Base-by-base conservation (phyloP, 2,888 invertebrate species). In the Tetanocera ferruginea region DNA sequence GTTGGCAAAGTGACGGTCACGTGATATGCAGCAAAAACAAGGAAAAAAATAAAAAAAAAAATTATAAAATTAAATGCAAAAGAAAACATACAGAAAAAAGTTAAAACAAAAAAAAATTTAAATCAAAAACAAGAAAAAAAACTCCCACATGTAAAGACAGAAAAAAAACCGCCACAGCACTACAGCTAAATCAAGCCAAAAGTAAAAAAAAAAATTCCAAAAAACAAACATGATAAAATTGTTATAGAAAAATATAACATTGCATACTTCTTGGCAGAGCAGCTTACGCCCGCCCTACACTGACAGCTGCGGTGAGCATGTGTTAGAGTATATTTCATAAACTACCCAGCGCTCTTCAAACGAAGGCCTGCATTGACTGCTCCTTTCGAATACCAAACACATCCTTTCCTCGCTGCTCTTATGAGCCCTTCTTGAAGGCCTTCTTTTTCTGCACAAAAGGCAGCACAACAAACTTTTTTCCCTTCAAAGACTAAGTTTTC, bases 21-120 rank as follows among this genome's bases (percentile, higher is more conserved):
- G 66, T 66, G 66, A 66, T 31, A 11, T 66, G 34, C 31, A 66
- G 11, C 25, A 37, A 66, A 34, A 66, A 37, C 66, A 34, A 37
- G 4, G 28, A 31, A 28, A 5, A 31, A 64, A 66, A 66, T 11
- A 64, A n/a, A 62, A 23, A 62, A 62, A 62, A 23, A 62, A 8
- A 23, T 17, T 28, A 5, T 3, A 60, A 60, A 60, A 60, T 11
- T 11, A 19, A 19, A 19, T 6, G 11, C 11, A 19, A 19, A 60
- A 19, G 23, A 25, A 60, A n/a, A n/a, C n/a, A n/a, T n/a, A n/a
- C n/a, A n/a, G 3, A 11, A 19, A 0, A 19, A 17, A 60, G 23
- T 17, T 4, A 60, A 25, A 11, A 60, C 4, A 5, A 19, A 60
- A 23, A 0, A 60, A 23, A 25, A 60, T 19, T 3, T 6, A 60